Evolutionary conservation across 2,797 vertebrate genomes (phyloP), one percentile per base, ranked within the genome.

Genomic region (Enteromius viviparus): DNA sequence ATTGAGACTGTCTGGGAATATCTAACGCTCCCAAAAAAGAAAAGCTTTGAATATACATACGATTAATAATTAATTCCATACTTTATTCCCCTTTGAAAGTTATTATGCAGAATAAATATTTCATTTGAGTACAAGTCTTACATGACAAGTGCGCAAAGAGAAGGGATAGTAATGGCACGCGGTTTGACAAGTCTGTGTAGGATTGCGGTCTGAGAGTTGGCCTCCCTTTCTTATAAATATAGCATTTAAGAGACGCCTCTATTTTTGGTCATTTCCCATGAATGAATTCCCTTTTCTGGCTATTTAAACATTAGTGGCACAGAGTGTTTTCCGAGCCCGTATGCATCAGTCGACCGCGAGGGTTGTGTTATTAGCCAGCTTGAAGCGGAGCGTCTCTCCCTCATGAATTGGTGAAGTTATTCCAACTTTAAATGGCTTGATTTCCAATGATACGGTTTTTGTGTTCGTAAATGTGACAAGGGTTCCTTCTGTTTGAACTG

Each of bases 31-130:
- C 86, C 89, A 88, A 91, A 93, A 94, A 92, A 92, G 91, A 88
- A 89, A 89, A 84, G 91, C 91, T 93, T 94, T 94, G 94, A 94
- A 94, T 94, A 95, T 94, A 94, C 94, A 94, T 91, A 91, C 89
- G 91, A 94, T 95, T 93, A 95, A 95, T 95, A 94, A 95, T 95
- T 94, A 93, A 95, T 90, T 88, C 87, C 92, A 89, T 91, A 91
- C 93, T 94, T 95, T 94, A 94, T 94, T 95, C 91, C 92, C 93
- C 92, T 94, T 94, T 94, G 94, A 93, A 94, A 92, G 91, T 94
- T 93, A 94, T 94, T 94, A 95, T 95, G 93, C 94, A 93, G 80
- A 89, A 95, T 95, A 92, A 94, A 95, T 95, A 94, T 95, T 94
- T 95, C 91, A 95, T 94, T 89, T 23, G 90, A 88, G 91, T 93